Percentiles rank a stretch among this genome's conserved stretches.
Evolutionary conservation across 2,797 vertebrate genomes (phyloP).

Genomic region (Spinus pinus): DNA sequence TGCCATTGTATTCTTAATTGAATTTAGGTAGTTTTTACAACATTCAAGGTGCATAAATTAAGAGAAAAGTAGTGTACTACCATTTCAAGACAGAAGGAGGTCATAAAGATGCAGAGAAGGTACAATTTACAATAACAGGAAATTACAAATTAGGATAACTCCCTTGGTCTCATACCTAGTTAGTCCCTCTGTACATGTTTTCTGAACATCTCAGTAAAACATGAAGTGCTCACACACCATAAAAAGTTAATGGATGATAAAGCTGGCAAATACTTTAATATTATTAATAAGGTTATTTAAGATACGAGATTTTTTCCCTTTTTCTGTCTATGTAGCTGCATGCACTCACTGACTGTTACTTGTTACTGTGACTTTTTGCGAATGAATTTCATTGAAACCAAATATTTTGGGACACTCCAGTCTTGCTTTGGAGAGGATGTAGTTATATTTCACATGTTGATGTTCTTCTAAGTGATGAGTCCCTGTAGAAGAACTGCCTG

Average conservation of each 20-base stretch:
- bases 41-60: slow-evolving; percentile 64
- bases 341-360: neutral
- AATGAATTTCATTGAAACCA: rapidly evolving
- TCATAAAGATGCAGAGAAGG: slow-evolving; percentile 53
- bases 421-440: neutral
- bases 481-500: rapidly evolving
- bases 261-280: neutral
- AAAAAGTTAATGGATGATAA: slow-evolving; percentile 31
- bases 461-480: neutral
- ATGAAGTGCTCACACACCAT: neutral
- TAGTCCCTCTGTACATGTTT: neutral
- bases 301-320: neutral
- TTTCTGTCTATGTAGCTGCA: neutral
- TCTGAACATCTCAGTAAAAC: neutral
- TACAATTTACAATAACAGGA: slow-evolving; percentile 61
- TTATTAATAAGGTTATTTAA: neutral
- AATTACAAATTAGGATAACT: slow-evolving; percentile 40
- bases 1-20: slow-evolving; percentile 70
- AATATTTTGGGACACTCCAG: neutral
- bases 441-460: rapidly evolving
- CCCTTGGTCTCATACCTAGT: neutral
- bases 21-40: slow-evolving; percentile 69
- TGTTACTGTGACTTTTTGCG: neutral
- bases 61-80: slow-evolving; percentile 55
- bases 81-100: slow-evolving; percentile 63